A percentile compares a stretch with the other conserved stretches of the same genome.
Conservation (phyloP, 2,113 vertebrate species). For the Megaleporinus macrocephalus region DNA sequence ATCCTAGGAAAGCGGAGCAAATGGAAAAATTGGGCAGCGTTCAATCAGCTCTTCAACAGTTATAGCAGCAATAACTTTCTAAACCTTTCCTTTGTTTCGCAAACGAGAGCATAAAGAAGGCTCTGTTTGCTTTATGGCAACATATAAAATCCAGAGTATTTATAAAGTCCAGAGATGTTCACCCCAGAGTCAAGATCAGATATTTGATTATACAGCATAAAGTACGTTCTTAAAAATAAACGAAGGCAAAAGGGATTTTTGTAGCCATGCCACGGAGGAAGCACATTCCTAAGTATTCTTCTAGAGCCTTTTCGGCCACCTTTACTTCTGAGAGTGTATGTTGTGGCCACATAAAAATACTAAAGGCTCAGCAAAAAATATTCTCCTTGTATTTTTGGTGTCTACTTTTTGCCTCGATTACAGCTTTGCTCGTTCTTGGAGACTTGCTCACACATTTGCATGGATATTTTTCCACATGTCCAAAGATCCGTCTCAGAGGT, state of each 20-base stretch:
- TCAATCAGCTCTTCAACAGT: not conserved
- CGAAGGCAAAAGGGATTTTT: not conserved
- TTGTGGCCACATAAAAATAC: too few species aligned
- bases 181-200: not conserved
- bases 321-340: too few species aligned
- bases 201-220: not conserved
- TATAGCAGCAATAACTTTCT: not conserved
- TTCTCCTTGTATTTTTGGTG: too few species aligned
- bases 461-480: too few species aligned
- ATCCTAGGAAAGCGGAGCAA: not conserved
- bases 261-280: not conserved
- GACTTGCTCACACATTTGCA: too few species aligned
- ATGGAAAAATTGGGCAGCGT: slow-evolving; percentile 4
- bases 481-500: too few species aligned
- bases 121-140: not conserved
- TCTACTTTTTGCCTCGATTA: too few species aligned
- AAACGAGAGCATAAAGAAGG: not conserved
- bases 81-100: not conserved
- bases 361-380: too few species aligned
- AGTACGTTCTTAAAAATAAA: not conserved
- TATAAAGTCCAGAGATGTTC: not conserved
- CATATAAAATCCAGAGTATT: not conserved
- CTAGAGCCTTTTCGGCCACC: too few species aligned
- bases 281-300: too few species aligned
- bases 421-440: too few species aligned